These are phyloP conservation scores for Mechanitis messenoides DNA, from an alignment of 2,888 invertebrate species.

Conservation along the genomic window DNA sequence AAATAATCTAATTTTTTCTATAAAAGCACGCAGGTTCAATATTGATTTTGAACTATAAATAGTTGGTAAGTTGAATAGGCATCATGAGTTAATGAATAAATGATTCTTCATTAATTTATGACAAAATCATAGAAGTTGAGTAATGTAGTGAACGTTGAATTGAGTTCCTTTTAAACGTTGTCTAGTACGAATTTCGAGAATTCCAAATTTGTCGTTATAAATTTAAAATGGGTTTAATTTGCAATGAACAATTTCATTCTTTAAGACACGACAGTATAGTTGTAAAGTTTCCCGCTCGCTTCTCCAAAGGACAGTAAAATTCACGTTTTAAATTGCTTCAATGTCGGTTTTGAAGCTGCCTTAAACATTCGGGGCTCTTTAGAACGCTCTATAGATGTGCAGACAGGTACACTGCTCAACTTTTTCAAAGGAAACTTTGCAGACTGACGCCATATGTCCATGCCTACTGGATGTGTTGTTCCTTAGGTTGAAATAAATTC, in stretches of 20 bases:
- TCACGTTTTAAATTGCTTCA: slow-evolving; percentile 33
- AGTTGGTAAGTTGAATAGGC: neutral
- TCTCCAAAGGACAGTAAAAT: slow-evolving; percentile 32
- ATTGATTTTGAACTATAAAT: neutral
- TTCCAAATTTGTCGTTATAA: slow-evolving; percentile 11
- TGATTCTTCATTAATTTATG: neutral
- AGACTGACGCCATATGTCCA: slow-evolving; percentile 42
- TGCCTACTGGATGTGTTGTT: slow-evolving; percentile 9
- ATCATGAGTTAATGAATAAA: neutral
- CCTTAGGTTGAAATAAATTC: neutral
- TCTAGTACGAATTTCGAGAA: slow-evolving; percentile 6
- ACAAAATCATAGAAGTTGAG: neutral
- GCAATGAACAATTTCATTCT: slow-evolving; percentile 25
- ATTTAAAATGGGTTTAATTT: slow-evolving; percentile 22
- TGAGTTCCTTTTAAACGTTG: neutral
- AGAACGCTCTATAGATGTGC: slow-evolving; percentile 48
- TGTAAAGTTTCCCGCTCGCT: slow-evolving; percentile 31
- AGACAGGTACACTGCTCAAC: slow-evolving; percentile 58
- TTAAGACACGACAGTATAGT: slow-evolving; percentile 26
- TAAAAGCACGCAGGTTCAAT: no score
- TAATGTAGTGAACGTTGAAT: neutral
- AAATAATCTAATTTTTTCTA: no score
- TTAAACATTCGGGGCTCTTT: slow-evolving; percentile 43
- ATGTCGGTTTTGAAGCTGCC: slow-evolving; percentile 28
- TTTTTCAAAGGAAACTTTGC: slow-evolving; percentile 66